Base-by-base conservation (phyloP, 1,140 invertebrate genomes). In the Zaprionus camerounensis region DNA sequence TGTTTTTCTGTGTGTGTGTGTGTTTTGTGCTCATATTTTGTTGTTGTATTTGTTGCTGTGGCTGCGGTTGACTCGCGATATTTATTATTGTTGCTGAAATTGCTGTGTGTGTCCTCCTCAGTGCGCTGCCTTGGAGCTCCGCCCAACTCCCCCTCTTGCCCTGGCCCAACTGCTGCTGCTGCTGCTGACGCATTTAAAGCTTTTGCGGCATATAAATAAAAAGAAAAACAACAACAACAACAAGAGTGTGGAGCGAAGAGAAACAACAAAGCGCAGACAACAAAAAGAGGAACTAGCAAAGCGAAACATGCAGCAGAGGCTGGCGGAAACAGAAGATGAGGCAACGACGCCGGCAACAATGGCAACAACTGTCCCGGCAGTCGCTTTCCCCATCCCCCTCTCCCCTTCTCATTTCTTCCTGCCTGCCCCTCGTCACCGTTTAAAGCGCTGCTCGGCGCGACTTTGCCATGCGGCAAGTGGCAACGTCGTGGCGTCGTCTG, bases 81-180 rank as follows among this genome's bases (percentile, higher is more conserved):
- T 87, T 87, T 87, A 88, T 87, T 88, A 87, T 87, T 87, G 84
- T 87, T 88, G 84, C 84, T 87, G 83, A 87, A 87, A 88, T 88
- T 87, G 83, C 83, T 88, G 80, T 87, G 84, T 87, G 78, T 87
- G 78, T 85, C 83, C 71, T 82, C 71, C 51, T 71, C 12, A 24
- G 44, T 66, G 31, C n/a, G 17, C 34, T 57, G 24, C 55, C 26
- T 57, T 24, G 34, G n/a, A n/a, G 36, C 9, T 1, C n/a, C 28
- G 12, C 15, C 9, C 13, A 31, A 7, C 41, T 41, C 4, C 5
- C 15, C 56, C 38, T 38, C 9, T 11, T 17, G 4, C 2, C 6
- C 11, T 34, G 17, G 7, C 26, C 13, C 11, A 1, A 3, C 28
- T 51, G 44, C 61, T 51, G 28, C 44, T 51, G 28, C 44, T 86